Percentiles rank a stretch among this genome's conserved stretches.
Evolutionary conservation across 2,888 invertebrate genomes (phyloP).

Genomic region (Omphaloscelis lunosa): DNA sequence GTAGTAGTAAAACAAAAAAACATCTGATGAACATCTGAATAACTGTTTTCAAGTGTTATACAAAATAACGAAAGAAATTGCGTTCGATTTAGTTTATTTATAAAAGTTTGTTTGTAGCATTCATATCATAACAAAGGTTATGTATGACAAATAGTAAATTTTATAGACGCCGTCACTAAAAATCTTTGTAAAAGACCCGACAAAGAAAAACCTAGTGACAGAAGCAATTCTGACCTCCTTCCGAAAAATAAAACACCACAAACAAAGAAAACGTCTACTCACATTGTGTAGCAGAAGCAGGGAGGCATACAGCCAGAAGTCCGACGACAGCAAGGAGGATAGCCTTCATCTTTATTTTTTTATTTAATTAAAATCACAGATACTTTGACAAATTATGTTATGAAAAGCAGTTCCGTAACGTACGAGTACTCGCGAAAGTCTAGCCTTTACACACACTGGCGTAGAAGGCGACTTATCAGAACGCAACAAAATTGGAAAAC

Average conservation of each 20-base stretch:
- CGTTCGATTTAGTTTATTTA: conserved; percentile 24
- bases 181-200: neutral
- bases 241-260: conserved; percentile 51
- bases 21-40: conserved; percentile 8
- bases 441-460: conserved; percentile 98
- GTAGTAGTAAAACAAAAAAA: conserved; percentile 30
- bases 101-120: neutral
- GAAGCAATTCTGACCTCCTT: neutral
- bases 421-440: conserved; percentile 81
- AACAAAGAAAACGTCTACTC: conserved; percentile 85
- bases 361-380: conserved; percentile 86
- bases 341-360: conserved; percentile 89
- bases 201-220: neutral
- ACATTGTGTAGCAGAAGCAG: conserved; percentile 92
- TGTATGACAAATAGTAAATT: neutral
- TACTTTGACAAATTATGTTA: conserved; percentile 83
- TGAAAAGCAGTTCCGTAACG: conserved; percentile 67
- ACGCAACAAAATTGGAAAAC: conserved; percentile 79
- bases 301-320: conserved; percentile 87
- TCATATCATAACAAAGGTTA: neutral
- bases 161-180: no score
- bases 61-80: conserved; percentile 44
- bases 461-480: conserved; percentile 94
- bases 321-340: conserved; percentile 87
- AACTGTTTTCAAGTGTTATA: neutral